These are phyloP conservation scores for Ageneiosus marmoratus DNA, from an alignment of 2,113 vertebrate species.

Conservation along the genomic window DNA sequence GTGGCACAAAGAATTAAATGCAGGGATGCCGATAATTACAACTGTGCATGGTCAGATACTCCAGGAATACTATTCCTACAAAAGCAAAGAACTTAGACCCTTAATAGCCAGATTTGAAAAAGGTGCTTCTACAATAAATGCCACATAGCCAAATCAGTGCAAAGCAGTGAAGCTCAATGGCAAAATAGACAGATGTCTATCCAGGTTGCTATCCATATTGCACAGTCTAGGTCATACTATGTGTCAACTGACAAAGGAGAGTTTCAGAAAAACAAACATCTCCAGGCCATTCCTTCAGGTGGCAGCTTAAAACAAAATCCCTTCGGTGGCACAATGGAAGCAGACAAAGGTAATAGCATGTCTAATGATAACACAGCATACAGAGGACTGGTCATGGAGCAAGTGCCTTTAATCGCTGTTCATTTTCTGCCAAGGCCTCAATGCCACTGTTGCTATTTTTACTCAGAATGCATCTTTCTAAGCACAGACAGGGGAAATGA, in stretches of 20 bases:
- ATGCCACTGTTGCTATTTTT: constrained; percentile 41
- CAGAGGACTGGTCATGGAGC: constrained; percentile 24
- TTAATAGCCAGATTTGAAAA: background rate
- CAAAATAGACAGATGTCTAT: background rate
- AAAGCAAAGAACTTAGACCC: background rate
- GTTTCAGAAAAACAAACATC: background rate
- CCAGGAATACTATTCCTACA: background rate
- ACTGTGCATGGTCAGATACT: background rate
- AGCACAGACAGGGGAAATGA: constrained; percentile 39
- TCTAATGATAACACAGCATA: constrained; percentile 22
- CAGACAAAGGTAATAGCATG: constrained; percentile 9
- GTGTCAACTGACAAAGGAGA: background rate
- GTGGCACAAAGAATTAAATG: background rate
- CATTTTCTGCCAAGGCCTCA: constrained; percentile 44
- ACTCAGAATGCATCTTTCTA: constrained; percentile 40
- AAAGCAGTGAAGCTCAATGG: background rate
- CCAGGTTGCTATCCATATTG: background rate
- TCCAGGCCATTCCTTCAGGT: background rate
- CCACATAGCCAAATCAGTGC: background rate
- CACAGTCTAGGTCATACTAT: background rate
- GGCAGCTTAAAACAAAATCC: background rate
- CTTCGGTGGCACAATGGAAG: background rate
- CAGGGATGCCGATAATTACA: background rate
- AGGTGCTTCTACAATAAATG: background rate
- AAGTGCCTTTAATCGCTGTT: constrained; percentile 35